Evolutionary conservation across 2,888 invertebrate genomes (phyloP).

Genomic region (Meiosimyza decipiens): DNA sequence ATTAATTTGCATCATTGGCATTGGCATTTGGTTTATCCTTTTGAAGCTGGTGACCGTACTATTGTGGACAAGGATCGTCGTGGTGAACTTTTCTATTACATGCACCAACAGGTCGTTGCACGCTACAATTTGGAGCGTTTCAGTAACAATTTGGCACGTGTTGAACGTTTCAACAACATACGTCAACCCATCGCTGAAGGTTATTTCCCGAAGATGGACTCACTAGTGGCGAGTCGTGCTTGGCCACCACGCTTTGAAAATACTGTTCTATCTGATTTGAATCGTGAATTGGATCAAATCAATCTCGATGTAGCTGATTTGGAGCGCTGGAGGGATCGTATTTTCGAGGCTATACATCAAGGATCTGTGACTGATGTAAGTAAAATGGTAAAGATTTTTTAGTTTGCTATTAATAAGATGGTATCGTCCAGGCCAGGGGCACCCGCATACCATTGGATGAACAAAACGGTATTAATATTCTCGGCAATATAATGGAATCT

Average conservation of each 20-base stretch:
- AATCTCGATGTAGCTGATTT: slow-evolving; percentile 75
- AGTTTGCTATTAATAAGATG: background rate
- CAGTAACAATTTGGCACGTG: slow-evolving; percentile 76
- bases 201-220: slow-evolving; percentile 87
- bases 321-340: slow-evolving; percentile 80
- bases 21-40: slow-evolving; percentile 78
- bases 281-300: slow-evolving; percentile 76
- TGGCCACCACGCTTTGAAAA: slow-evolving; percentile 79
- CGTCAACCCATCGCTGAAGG: slow-evolving; percentile 78
- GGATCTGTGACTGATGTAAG: slow-evolving; percentile 71
- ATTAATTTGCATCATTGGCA: slow-evolving; percentile 71
- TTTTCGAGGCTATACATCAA: slow-evolving; percentile 77
- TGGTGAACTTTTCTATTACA: slow-evolving; percentile 83
- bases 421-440: slow-evolving; percentile 69
- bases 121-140: slow-evolving; percentile 83
- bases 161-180: slow-evolving; percentile 74
- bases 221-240: slow-evolving; percentile 77
- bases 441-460: slow-evolving; percentile 73
- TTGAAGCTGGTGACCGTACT: slow-evolving; percentile 71
- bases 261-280: slow-evolving; percentile 71
- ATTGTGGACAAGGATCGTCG: slow-evolving; percentile 75
- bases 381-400: background rate
- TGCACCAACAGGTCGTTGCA: slow-evolving; percentile 73
- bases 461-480: slow-evolving; percentile 77
- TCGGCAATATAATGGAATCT: slow-evolving; percentile 84